Conservation (phyloP, 2,113 vertebrate genomes). For the Dasyurus viverrinus region DNA sequence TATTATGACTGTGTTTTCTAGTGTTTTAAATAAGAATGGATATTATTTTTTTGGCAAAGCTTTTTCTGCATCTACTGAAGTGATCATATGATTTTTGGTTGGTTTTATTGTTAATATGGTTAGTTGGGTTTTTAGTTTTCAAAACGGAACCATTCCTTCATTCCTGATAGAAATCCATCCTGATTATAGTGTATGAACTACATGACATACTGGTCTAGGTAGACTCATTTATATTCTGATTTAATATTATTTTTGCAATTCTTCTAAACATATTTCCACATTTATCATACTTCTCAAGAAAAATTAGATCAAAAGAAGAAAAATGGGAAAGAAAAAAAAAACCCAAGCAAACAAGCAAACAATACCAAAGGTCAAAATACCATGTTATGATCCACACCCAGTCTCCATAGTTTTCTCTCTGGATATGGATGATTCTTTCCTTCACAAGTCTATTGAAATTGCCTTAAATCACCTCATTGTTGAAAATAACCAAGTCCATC, state of each 20-base stretch:
- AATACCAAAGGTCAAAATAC: no score
- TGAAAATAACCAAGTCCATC: no score
- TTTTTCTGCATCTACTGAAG: background rate
- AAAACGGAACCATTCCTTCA: background rate
- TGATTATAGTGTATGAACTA: background rate
- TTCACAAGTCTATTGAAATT: no score
- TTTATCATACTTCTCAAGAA: no score
- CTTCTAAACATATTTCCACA: no score
- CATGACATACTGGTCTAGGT: background rate
- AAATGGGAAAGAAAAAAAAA: no score
- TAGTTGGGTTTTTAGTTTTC: background rate
- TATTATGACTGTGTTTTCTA: background rate
- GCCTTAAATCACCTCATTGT: no score
- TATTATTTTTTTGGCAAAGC: background rate
- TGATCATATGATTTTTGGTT: background rate
- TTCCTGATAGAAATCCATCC: background rate
- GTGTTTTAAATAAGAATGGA: background rate
- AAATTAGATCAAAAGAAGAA: no score
- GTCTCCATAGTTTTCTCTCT: no score
- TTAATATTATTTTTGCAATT: background rate
- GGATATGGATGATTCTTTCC: no score
- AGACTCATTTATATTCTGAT: background rate
- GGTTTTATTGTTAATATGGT: background rate
- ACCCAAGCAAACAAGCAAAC: no score
- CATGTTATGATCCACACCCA: no score